Percentiles rank a stretch among this genome's conserved stretches.
Evolutionary conservation across 2,888 invertebrate genomes (phyloP).

Genomic region (Diaphora mendica): DNA sequence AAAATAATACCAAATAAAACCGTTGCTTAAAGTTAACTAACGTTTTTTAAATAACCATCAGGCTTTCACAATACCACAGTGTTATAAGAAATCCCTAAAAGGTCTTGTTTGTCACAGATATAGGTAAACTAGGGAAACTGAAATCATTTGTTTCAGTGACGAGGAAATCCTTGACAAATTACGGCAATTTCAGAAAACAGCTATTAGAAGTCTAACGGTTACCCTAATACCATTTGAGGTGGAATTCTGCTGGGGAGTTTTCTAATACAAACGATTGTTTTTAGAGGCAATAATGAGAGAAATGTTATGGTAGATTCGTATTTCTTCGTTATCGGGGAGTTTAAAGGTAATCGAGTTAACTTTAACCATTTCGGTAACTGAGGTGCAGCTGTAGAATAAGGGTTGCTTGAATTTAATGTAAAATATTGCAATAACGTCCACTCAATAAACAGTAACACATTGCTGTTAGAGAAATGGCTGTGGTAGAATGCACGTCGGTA

Average conservation of each 20-base stretch:
- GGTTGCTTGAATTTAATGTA: constrained; percentile 41
- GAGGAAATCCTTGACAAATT: constrained; percentile 24
- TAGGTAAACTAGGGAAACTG: neutral
- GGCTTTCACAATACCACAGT: neutral
- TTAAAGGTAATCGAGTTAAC: constrained; percentile 46
- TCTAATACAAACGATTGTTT: constrained; percentile 32
- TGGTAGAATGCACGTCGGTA: constrained; percentile 42
- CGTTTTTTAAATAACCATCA: no score
- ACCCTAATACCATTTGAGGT: constrained; percentile 14
- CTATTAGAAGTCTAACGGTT: constrained; percentile 21
- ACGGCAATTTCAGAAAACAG: constrained; percentile 29
- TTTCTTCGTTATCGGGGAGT: constrained; percentile 39
- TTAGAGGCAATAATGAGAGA: constrained; percentile 33
- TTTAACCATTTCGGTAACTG: constrained; percentile 42
- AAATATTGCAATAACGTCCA: constrained; percentile 37
- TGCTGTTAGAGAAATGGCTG: constrained; percentile 41
- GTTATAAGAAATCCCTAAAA: neutral
- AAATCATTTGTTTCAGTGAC: constrained; percentile 23
- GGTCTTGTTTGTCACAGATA: neutral
- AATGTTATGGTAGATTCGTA: constrained; percentile 33
- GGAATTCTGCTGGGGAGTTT: constrained; percentile 8
- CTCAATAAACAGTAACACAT: constrained; percentile 38
- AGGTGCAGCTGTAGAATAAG: constrained; percentile 33
- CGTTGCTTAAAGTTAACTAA: no score
- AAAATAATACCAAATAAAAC: no score